A percentile compares a stretch with the other conserved stretches of the same genome.
phyloP scores from a whole-genome alignment of 2,797 vertebrate species.

The Schizothorax lantsangensis region DNA sequence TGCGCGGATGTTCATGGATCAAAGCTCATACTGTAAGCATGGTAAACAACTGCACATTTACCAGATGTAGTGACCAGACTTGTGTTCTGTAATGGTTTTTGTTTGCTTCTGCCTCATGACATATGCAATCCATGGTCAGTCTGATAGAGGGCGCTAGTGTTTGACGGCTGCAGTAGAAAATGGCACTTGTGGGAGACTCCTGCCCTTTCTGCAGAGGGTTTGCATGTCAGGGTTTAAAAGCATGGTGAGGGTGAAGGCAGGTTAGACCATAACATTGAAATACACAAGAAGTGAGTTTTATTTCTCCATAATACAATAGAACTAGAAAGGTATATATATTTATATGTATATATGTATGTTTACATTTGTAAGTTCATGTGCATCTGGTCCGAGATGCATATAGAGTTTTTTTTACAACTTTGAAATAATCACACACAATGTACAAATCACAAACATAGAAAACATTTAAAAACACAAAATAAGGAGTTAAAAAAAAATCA shows the following conservation, averaged over 20 bases:
- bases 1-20: slow-evolving; percentile 16
- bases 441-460: slow-evolving; percentile 73
- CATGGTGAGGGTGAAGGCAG: slow-evolving; percentile 41
- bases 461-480: slow-evolving; percentile 74
- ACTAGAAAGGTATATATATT: slow-evolving; percentile 76
- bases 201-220: slow-evolving; percentile 70
- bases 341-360: slow-evolving; percentile 61
- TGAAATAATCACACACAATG: slow-evolving; percentile 77
- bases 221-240: slow-evolving; percentile 67
- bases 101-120: slow-evolving; percentile 53
- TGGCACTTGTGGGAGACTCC: slow-evolving; percentile 79
- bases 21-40: slow-evolving; percentile 3
- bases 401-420: slow-evolving; percentile 64
- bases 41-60: slow-evolving; percentile 19
- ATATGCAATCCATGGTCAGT: slow-evolving; percentile 51
- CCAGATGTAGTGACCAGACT: slow-evolving; percentile 1
- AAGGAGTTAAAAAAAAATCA: slow-evolving; percentile 68
- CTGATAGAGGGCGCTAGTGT: slow-evolving; percentile 56
- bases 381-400: slow-evolving; percentile 57
- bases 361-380: slow-evolving; percentile 48
- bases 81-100: slow-evolving; percentile 6
- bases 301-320: slow-evolving; percentile 79
- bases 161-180: slow-evolving; percentile 60
- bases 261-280: slow-evolving; percentile 41
- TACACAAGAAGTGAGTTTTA: slow-evolving; percentile 58